phyloP scores from a whole-genome alignment of 2,888 invertebrate species.

The Epistrophella euchroma region DNA sequence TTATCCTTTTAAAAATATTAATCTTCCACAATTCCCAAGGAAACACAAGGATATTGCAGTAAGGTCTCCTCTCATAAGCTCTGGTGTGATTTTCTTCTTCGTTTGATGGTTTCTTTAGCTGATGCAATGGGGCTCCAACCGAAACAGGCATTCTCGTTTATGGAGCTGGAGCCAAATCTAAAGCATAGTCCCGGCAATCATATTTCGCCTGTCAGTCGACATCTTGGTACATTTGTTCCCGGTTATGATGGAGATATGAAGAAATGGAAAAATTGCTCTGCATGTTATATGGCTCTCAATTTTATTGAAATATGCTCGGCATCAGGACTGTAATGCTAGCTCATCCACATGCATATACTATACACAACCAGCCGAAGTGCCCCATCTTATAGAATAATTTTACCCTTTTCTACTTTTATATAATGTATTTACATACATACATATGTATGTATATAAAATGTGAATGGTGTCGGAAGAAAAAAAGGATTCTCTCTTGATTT shows the following conservation, averaged over 20 bases:
- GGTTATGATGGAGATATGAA: constrained; percentile 56
- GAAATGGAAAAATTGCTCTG: constrained; percentile 59
- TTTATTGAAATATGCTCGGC: constrained; percentile 74
- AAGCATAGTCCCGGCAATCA: constrained; percentile 55
- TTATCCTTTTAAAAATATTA: constrained; percentile 75
- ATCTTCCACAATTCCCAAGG: constrained; percentile 55
- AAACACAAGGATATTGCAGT: constrained; percentile 38
- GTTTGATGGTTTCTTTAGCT: not conserved
- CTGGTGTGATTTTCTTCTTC: constrained; percentile 22
- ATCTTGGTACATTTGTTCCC: constrained; percentile 74
- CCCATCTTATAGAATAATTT: not conserved
- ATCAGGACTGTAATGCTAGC: constrained; percentile 61
- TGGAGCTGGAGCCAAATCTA: not conserved
- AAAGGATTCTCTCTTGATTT: constrained; percentile 31
- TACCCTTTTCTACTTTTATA: not conserved
- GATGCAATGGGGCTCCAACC: constrained; percentile 6
- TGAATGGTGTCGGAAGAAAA: not conserved
- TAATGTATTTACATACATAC: too few species aligned
- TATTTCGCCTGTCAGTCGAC: constrained; percentile 75
- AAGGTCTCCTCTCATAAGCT: constrained; percentile 11
- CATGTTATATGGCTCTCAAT: constrained; percentile 73
- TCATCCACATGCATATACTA: constrained; percentile 32
- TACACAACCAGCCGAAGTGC: not conserved
- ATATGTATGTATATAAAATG: not conserved
- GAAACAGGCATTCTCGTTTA: constrained; percentile 15